A percentile compares a stretch with the other conserved stretches of the same genome.
These are phyloP conservation scores for Pseudeuparius sepicola DNA, from an alignment of 2,888 invertebrate genomes.

Conservation along the genomic window DNA sequence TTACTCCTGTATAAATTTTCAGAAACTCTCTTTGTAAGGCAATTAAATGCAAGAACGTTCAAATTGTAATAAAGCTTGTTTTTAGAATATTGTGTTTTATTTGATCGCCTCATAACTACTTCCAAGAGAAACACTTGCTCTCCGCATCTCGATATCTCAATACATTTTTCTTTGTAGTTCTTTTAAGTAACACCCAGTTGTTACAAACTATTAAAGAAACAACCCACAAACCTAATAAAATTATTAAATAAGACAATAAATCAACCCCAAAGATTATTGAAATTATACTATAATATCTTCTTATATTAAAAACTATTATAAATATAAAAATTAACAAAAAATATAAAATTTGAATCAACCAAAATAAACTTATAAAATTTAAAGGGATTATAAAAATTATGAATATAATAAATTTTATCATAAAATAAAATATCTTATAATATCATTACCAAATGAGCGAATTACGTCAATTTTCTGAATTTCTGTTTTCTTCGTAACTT, in stretches of 20 bases:
- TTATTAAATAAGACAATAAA: slow-evolving; percentile 45
- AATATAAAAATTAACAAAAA: slow-evolving; percentile 43
- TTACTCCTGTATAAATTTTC: too few species aligned
- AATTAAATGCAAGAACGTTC: too few species aligned
- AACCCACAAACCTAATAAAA: slow-evolving; percentile 52
- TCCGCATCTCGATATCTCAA: too few species aligned
- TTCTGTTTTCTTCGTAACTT: too few species aligned
- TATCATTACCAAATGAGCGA: slow-evolving; percentile 54
- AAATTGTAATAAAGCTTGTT: too few species aligned
- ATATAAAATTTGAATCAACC: slow-evolving; percentile 44
- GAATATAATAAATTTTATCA: slow-evolving; percentile 48
- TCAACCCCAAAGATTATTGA: slow-evolving; percentile 43
- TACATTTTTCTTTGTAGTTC: too few species aligned
- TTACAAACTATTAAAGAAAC: slow-evolving; percentile 47
- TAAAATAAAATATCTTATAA: slow-evolving; percentile 48
- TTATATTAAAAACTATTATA: slow-evolving; percentile 38
- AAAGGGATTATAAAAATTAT: slow-evolving; percentile 44
- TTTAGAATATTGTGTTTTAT: too few species aligned
- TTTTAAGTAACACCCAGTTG: too few species aligned
- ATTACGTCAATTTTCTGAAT: too few species aligned
- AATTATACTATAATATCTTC: slow-evolving; percentile 37
- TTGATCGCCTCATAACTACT: too few species aligned
- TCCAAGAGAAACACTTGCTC: too few species aligned
- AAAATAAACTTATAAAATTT: slow-evolving; percentile 45
- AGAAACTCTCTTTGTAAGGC: too few species aligned